Evolutionary conservation across 1,140 invertebrate genomes (phyloP), one percentile per base, ranked within the genome.

Genomic region (Plectus sambesii): DNA sequence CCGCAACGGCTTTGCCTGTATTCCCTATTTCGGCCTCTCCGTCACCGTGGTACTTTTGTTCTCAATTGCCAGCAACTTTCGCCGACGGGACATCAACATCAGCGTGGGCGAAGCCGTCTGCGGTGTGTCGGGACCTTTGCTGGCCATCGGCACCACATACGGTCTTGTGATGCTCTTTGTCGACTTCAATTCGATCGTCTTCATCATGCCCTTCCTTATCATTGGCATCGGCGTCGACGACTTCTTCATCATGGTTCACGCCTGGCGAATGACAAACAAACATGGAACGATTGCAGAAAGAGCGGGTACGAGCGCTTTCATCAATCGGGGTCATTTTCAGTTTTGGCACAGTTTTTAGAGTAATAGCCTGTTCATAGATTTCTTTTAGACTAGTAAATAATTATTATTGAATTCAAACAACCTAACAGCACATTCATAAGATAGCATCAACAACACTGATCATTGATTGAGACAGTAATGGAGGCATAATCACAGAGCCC

Each of bases 201-300:
- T 56, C 2, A 53, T 56, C 1, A 56, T 56, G 55, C 55, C 55
- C 17, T 56, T 56, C 23, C 25, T 56, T n/a, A 54, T 56, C 27
- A 56, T 56, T 17, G 55, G 55, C 30, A 53, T 56, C 6, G 55
- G 55, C 29, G 54, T 41, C 17, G 55, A 56, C 24, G 55, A 56
- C 29, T 51, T 56, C n/a, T 56, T 56, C 41, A 56, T 56, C 20
- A 56, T 56, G 8, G 50, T 51, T 22, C 55, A 56, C 26, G 51
- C 51, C 5, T 49, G 47, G 47, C 15, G 53, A n/a, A 56, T 51
- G 36, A 56, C 53, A 12, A 42, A 56, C 25, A 49, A 49, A 33
- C 33, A 33, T 9, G 43, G 38, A 2, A 25, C 6, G 20, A 9
- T 56, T 12, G 55, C 54, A n/a, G 42, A 53, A 3, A 42, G 47